Percentiles rank a stretch among this genome's conserved stretches.
phyloP scores from a whole-genome alignment of 2,113 vertebrate genomes.

The Myanophis thanlyinensis region DNA sequence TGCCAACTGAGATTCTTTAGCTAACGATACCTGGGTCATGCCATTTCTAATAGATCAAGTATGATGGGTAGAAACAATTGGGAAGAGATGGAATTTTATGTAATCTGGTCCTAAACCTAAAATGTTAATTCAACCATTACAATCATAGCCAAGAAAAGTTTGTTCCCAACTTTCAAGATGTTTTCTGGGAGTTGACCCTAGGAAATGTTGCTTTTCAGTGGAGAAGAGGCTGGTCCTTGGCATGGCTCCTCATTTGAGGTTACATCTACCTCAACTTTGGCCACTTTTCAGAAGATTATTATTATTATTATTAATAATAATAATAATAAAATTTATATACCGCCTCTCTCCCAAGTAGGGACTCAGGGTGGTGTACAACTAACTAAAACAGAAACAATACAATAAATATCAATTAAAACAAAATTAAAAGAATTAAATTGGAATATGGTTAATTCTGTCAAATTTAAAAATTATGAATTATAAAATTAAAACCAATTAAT shows the following conservation, averaged over 20 bases:
- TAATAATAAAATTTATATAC: too few relatives aligned
- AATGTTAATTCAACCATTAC: not conserved
- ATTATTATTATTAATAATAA: too few relatives aligned
- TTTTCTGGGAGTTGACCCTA: not conserved
- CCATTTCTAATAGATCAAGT: not conserved
- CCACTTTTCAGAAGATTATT: not conserved
- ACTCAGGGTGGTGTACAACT: too few relatives aligned
- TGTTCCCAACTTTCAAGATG: not conserved
- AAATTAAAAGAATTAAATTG: too few relatives aligned
- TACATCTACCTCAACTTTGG: not conserved
- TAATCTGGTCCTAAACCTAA: not conserved
- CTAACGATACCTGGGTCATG: not conserved
- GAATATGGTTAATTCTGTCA: too few relatives aligned
- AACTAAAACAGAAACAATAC: too few relatives aligned
- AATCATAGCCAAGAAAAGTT: not conserved
- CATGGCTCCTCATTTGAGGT: not conserved
- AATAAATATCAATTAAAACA: too few relatives aligned
- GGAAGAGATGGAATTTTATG: not conserved
- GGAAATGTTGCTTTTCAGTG: not conserved
- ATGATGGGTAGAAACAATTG: not conserved
- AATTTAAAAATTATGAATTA: too few relatives aligned
- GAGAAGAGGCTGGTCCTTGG: not conserved
- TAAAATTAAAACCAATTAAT: too few relatives aligned
- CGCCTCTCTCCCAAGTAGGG: too few relatives aligned
- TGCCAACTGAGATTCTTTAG: not conserved